phyloP scores from a whole-genome alignment of 2,888 invertebrate genomes.

The Mantis religiosa region DNA sequence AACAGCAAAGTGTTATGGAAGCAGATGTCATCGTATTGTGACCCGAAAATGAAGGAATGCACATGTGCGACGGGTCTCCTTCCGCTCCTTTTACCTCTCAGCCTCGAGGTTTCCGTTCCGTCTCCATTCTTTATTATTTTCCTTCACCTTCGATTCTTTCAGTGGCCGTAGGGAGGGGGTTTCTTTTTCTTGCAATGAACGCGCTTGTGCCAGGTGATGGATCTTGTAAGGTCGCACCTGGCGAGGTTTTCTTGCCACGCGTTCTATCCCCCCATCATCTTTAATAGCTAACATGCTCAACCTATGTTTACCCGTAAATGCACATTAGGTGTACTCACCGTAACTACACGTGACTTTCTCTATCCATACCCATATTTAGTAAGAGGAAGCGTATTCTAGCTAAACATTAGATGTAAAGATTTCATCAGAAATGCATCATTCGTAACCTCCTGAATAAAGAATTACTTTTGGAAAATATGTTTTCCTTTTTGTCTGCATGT shows the following conservation, averaged over 20 bases:
- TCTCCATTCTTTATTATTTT: neutral
- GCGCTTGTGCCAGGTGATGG: neutral
- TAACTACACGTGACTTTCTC: too few relatives aligned
- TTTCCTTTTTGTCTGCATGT: too few relatives aligned
- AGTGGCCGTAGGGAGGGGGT: neutral
- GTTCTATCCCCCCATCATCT: neutral
- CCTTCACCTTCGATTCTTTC: slow-evolving; percentile 1
- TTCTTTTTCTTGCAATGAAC: neutral
- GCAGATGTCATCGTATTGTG: neutral
- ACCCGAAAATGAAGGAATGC: neutral
- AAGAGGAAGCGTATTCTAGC: too few relatives aligned
- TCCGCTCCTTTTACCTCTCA: neutral
- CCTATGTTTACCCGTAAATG: too few relatives aligned
- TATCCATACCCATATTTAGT: too few relatives aligned
- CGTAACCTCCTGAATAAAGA: too few relatives aligned
- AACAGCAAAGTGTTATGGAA: neutral
- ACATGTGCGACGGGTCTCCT: neutral
- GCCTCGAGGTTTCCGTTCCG: neutral
- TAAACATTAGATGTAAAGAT: too few relatives aligned
- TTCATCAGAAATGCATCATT: too few relatives aligned
- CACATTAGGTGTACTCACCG: too few relatives aligned
- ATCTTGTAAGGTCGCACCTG: neutral
- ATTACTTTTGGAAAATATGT: too few relatives aligned
- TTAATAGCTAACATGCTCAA: too few relatives aligned
- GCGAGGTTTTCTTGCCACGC: neutral